Conservation (phyloP, 2,797 vertebrate genomes). For the Mus caroli region DNA sequence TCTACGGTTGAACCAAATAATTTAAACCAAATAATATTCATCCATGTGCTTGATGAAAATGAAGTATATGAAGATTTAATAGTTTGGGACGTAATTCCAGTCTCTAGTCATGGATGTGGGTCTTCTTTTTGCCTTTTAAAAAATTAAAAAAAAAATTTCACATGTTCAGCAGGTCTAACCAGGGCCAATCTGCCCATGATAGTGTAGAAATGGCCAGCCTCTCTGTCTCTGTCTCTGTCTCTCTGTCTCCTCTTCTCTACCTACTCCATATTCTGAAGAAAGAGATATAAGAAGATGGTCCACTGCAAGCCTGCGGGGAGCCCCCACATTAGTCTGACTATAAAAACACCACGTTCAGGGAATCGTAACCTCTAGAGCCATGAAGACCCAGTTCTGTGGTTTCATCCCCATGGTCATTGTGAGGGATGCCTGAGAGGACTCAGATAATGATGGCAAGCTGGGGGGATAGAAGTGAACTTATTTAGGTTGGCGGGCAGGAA, state of each 20-base stretch:
- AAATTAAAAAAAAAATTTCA: no score
- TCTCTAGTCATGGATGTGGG: background rate
- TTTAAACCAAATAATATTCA: slow-evolving; percentile 40
- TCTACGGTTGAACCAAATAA: background rate
- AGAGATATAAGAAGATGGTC: background rate
- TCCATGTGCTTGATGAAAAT: background rate
- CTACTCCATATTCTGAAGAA: background rate
- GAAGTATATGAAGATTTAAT: background rate
- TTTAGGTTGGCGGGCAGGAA: background rate
- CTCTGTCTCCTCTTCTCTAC: no score
- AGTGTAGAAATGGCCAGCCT: background rate
- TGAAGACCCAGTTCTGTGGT: background rate
- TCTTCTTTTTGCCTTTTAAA: background rate
- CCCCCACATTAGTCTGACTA: background rate
- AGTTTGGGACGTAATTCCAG: background rate
- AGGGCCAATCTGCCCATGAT: accelerated
- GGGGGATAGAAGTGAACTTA: background rate
- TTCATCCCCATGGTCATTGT: background rate
- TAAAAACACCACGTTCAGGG: background rate
- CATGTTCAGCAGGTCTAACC: background rate
- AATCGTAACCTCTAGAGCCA: background rate
- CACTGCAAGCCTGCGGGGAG: background rate
- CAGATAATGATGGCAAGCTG: background rate
- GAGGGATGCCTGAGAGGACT: accelerated
- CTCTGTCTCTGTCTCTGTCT: no score